phyloP scores from a whole-genome alignment of 2,888 invertebrate genomes.

The Halictus quadricinctus region DNA sequence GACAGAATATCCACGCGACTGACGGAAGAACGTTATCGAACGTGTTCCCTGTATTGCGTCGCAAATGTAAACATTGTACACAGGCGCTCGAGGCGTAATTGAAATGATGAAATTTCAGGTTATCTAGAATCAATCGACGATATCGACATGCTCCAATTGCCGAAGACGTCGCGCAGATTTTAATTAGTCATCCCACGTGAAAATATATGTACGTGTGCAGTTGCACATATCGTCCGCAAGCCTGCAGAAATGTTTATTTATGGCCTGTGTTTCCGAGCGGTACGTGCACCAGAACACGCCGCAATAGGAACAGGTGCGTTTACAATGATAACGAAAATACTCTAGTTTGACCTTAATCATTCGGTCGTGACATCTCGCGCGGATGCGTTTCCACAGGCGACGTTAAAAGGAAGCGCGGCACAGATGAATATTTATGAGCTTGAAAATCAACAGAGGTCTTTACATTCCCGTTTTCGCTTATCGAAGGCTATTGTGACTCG shows the following conservation, averaged over 20 bases:
- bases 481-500: constrained; percentile 17
- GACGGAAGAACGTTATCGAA: constrained; percentile 28
- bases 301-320: constrained; percentile 8
- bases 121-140: constrained; percentile 9
- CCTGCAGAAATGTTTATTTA: constrained; percentile 20
- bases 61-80: constrained; percentile 13
- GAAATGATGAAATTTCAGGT: constrained; percentile 37
- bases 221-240: neutral
- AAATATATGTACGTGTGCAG: neutral
- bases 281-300: constrained; percentile 1
- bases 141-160: constrained; percentile 25
- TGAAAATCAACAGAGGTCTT: neutral
- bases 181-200: neutral
- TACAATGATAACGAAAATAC: constrained; percentile 2
- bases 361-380: neutral
- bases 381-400: neutral
- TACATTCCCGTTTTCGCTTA: constrained; percentile 10
- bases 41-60: constrained; percentile 24
- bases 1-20: constrained; percentile 13
- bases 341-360: constrained; percentile 12
- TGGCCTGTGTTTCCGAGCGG: neutral
- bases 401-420: neutral
- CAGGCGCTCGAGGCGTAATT: constrained; percentile 6
- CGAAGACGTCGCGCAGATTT: constrained; percentile 6
- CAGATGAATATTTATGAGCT: neutral